Evolutionary conservation across 2,113 vertebrate species (phyloP).

Genomic region (Mustela lutreola): DNA sequence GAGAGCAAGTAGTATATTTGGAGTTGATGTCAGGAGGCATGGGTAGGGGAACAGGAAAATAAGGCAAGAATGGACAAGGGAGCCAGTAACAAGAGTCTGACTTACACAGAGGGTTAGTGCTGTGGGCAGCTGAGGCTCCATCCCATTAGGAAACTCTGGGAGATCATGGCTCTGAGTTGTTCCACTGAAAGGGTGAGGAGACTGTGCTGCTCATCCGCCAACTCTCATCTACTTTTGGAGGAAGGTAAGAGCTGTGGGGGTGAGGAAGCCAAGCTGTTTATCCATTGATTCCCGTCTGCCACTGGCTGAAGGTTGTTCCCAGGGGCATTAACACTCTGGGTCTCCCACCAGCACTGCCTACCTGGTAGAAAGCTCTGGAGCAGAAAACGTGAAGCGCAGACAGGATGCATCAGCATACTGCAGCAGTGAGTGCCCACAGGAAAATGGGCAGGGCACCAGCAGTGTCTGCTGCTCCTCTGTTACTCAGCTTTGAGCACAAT

Average conservation of each 20-base stretch:
- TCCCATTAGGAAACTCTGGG: neutral
- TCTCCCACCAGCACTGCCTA: neutral
- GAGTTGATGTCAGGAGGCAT: neutral
- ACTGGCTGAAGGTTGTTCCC: neutral
- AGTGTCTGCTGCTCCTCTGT: neutral
- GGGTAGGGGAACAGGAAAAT: neutral
- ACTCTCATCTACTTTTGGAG: neutral
- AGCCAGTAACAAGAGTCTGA: neutral
- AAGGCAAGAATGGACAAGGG: neutral
- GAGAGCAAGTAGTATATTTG: neutral
- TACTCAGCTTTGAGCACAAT: neutral
- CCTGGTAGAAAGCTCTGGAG: neutral
- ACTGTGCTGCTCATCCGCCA: neutral
- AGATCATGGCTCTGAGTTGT: neutral
- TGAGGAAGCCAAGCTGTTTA: neutral
- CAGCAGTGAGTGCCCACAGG: neutral
- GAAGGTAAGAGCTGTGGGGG: neutral
- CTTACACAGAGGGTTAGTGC: neutral
- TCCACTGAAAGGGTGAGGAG: accelerated
- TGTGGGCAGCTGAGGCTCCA: neutral
- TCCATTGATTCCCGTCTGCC: neutral
- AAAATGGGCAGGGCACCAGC: neutral
- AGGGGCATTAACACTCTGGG: neutral
- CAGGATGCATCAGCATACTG: neutral
- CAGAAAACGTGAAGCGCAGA: neutral